These are phyloP conservation scores for Incurvaria masculella DNA, from an alignment of 2,888 invertebrate species.

Conservation along the genomic window DNA sequence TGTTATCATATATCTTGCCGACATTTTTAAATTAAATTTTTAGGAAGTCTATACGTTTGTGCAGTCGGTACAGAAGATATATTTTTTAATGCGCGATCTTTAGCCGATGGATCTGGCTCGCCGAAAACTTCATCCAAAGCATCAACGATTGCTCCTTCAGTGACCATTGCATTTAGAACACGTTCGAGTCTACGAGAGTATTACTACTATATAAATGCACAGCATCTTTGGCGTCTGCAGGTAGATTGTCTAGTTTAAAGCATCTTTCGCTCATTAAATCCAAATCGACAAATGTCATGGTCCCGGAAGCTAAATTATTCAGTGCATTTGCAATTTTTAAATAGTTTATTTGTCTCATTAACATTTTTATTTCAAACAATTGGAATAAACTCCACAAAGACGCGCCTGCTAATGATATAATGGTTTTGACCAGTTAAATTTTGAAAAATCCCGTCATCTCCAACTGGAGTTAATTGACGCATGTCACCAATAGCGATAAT, in stretches of 20 bases:
- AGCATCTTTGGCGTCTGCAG: not conserved
- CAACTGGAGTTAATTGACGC: too few relatives aligned
- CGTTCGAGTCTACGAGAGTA: not conserved
- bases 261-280: not conserved
- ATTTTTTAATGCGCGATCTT: conserved; percentile 9
- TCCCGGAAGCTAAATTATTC: not conserved
- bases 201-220: not conserved
- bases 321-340: conserved; percentile 1
- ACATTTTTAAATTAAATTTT: not conserved
- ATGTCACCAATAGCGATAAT: not conserved
- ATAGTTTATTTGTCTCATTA: conserved; percentile 14
- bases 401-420: conserved; percentile 6
- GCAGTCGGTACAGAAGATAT: conserved; percentile 6
- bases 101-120: conserved; percentile 9
- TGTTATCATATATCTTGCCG: conserved; percentile 3
- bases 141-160: conserved; percentile 1
- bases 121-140: conserved; percentile 9
- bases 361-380: conserved; percentile 8
- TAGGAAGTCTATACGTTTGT: conserved; percentile 8
- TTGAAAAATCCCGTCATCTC: not conserved
- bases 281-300: not conserved
- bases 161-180: not conserved
- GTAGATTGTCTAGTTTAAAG: not conserved
- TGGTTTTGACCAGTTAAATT: not conserved
- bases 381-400: conserved; percentile 9